Evolutionary conservation across 2,888 invertebrate species (phyloP).

Genomic region (Glyphotaelius pellucidus): DNA sequence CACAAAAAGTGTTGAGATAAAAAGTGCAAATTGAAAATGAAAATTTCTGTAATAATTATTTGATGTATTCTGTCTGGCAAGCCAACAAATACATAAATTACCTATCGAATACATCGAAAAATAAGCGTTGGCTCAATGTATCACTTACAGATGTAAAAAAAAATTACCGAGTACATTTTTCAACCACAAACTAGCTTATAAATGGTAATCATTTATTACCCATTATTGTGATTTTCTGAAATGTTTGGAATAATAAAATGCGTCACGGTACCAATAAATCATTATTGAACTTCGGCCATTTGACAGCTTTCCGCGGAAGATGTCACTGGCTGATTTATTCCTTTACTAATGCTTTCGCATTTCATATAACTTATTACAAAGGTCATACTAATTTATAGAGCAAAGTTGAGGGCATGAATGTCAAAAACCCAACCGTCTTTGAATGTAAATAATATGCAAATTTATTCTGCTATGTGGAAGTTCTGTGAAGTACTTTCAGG

Average conservation of each 20-base stretch:
- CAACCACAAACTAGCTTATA: no score
- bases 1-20: no score
- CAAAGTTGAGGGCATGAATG: not conserved
- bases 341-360: constrained; percentile 9
- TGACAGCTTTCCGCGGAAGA: not conserved
- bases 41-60: no score
- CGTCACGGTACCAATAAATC: not conserved
- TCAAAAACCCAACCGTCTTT: not conserved
- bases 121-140: no score
- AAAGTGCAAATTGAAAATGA: no score
- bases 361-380: not conserved
- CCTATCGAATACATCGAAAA: no score
- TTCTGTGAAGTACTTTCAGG: not conserved
- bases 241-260: not conserved
- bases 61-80: no score
- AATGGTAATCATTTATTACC: no score
- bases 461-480: not conserved
- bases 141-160: no score
- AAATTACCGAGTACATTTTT: no score
- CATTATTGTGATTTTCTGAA: not conserved
- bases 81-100: no score
- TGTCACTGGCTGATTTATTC: not conserved
- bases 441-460: not conserved
- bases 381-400: not conserved
- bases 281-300: not conserved